These are phyloP conservation scores for Tetragonula carbonaria DNA, from an alignment of 2,888 invertebrate species.

Conservation along the genomic window DNA sequence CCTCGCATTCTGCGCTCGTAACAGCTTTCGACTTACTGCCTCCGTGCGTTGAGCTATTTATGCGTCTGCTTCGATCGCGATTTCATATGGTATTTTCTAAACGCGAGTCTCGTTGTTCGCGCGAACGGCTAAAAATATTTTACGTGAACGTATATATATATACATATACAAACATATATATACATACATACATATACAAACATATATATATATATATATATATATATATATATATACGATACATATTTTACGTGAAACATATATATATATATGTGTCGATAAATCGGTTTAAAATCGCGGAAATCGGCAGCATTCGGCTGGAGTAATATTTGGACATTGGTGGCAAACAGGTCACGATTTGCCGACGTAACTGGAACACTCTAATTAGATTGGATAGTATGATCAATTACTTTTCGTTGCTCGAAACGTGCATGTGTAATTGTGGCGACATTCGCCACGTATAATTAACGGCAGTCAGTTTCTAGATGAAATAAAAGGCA, in stretches of 20 bases:
- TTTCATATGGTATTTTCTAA: neutral
- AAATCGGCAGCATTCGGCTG: neutral
- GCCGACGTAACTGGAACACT: neutral
- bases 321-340: neutral
- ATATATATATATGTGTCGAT: neutral
- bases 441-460: neutral
- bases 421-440: neutral
- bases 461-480: neutral
- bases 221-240: too few relatives aligned
- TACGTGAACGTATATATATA: too few relatives aligned
- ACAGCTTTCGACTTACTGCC: neutral
- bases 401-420: neutral
- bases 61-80: neutral
- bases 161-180: too few relatives aligned
- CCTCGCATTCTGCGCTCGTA: neutral
- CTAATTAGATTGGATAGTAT: conserved; percentile 13
- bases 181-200: too few relatives aligned
- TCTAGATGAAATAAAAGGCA: neutral
- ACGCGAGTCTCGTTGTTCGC: too few relatives aligned
- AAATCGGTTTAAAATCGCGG: neutral
- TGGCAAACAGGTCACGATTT: conserved; percentile 20
- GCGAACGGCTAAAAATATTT: too few relatives aligned
- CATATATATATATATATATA: too few relatives aligned
- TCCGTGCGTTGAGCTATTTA: neutral
- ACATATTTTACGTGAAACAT: too few relatives aligned